These are phyloP conservation scores for Penaeus japonicus DNA, from an alignment of 1,140 invertebrate species.

Conservation along the genomic window DNA sequence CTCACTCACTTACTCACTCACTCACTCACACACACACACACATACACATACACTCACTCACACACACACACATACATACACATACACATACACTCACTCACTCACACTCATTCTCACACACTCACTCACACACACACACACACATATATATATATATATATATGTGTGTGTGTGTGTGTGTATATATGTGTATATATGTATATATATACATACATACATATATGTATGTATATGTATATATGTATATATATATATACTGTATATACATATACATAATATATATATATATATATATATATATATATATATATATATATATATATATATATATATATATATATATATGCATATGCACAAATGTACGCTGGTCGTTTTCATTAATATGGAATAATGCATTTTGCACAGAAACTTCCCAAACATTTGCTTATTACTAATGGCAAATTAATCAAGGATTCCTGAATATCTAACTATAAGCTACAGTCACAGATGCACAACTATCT, in stretches of 20 bases:
- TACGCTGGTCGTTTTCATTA: too few species aligned
- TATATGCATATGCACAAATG: too few species aligned
- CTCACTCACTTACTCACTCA: too few species aligned
- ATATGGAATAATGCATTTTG: too few species aligned
- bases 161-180: background rate
- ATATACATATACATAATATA: background rate
- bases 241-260: background rate
- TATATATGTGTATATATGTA: background rate
- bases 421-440: too few species aligned
- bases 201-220: background rate
- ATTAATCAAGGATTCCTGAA: too few species aligned
- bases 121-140: background rate
- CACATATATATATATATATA: slow-evolving; percentile 17
- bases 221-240: background rate
- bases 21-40: background rate
- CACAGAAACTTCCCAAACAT: too few species aligned
- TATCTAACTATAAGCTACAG: too few species aligned
- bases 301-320: too few species aligned
- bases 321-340: too few species aligned
- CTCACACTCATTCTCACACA: background rate
- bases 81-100: background rate
- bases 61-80: background rate
- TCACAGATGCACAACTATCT: too few species aligned
- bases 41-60: background rate
- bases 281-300: too few species aligned